Evolutionary conservation across 2,113 vertebrate species (phyloP), one percentile per base, ranked within the genome.

Genomic region (Spea bombifrons): DNA sequence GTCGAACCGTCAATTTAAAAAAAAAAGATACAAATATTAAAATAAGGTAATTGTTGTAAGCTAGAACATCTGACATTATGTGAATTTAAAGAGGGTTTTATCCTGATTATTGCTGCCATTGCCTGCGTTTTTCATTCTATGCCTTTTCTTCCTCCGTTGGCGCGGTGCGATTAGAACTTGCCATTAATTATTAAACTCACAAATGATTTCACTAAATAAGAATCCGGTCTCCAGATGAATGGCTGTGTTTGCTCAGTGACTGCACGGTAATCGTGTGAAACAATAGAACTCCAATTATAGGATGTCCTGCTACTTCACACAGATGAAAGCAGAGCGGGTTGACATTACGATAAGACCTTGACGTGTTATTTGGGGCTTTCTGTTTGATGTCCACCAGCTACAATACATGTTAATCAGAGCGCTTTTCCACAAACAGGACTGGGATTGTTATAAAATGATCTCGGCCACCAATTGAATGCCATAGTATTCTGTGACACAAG

Each of bases 151-250:
- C 10, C 63, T 75, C 10, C 63, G 45, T 53, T 63, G 47, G 6
- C 47, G 17, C 7, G 50, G 12, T 9, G 12, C n/a, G 46, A 75
- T 77, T 63, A 61, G 75, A 64, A 61, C 46, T 63, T 71, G 67
- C 45, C 46, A 9, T 70, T 70, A 63, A 48, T 71, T 77, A 50
- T 70, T 69, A 68, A 63, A 17, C 67, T 61, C 17, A 77, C 53
- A 77, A 70, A 70, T 77, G 75, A 77, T 71, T 71, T 77, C 66
- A 71, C 67, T 50, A 30, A 47, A 64, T 7, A 77, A 70, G 75
- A 61, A 77, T 77, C 30, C 63, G 53, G 55, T 66, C 48, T 66
- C 4, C 5, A 50, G 48, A 30, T 71, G 66, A 71, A 77, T 43
- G 47, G 57, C 16, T 44, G 75, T 68, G 45, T 68, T 68, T 69